Percentiles rank a stretch among this genome's conserved stretches.
Evolutionary conservation across 1,140 invertebrate species (phyloP).

Genomic region (Lanistes nyassanus): DNA sequence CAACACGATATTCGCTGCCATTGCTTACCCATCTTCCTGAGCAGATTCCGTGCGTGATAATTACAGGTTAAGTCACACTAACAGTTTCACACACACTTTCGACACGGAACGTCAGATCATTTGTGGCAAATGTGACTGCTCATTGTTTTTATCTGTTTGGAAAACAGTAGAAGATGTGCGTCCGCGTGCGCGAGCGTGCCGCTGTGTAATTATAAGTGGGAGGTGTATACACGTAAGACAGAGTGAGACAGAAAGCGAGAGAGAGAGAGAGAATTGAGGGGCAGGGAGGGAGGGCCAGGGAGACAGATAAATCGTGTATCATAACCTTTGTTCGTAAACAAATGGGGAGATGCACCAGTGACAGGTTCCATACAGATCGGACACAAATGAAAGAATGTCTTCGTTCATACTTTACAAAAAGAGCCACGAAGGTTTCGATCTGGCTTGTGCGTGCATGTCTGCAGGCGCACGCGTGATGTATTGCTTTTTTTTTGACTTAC

Average conservation of each 20-base stretch:
- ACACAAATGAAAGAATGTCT: too few relatives aligned
- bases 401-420: too few relatives aligned
- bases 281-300: neutral
- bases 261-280: conserved; percentile 5
- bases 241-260: neutral
- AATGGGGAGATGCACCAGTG: too few relatives aligned
- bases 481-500: too few relatives aligned
- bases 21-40: too few relatives aligned
- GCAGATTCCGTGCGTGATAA: too few relatives aligned
- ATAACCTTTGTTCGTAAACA: too few relatives aligned
- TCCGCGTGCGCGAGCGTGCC: neutral
- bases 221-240: neutral
- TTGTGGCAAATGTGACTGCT: neutral
- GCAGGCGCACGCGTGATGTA: too few relatives aligned
- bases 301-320: too few relatives aligned
- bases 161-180: neutral
- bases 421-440: too few relatives aligned
- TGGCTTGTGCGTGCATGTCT: too few relatives aligned
- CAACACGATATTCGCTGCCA: neutral
- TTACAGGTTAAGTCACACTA: neutral
- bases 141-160: neutral
- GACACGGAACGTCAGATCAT: neutral
- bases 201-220: neutral
- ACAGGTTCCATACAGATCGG: too few relatives aligned
- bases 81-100: neutral